Base-by-base conservation (phyloP, 2,888 invertebrate genomes). In the Boloria selene region DNA sequence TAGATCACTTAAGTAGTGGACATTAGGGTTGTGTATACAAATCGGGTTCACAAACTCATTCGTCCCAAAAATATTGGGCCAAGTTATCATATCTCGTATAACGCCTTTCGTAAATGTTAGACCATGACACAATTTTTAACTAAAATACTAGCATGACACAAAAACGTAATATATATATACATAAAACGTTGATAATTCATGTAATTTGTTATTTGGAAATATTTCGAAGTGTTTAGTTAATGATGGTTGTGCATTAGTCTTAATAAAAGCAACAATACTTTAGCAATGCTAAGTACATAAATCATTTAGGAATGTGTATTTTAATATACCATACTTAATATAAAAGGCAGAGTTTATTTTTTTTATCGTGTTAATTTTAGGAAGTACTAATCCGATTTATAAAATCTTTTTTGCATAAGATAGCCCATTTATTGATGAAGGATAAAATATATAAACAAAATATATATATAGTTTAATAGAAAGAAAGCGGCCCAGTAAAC, bases 41-140 rank as follows among this genome's bases (percentile, higher is more conserved):
- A n/a, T n/a, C 53, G 49, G 16, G 60, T 51, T 44, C 65, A 73
- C 60, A 63, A 55, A 61, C 55, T 53, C 17, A 84, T 56, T 42
- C 13, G 26, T n/a, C 44, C 5, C 10, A 16, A n/a, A 22, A 63
- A 45, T 50, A 56, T 16, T 51, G 17, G 26, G 7, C n/a, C 56
- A 17, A 42, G 16, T 13, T 44, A 16, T 55, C 42, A 38, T 63
- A 63, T 63, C 55, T 13, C 16, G 50, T 7, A 38, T 17, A 22
- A 56, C 14, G 55, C 22, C 44, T 51, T 45, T 56, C 55, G 55
- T 56, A 51, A 44, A 83, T 78, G 79, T 76, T 74, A 71, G 65
- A 64, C 51, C 64, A 26, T 63, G 63, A 63, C 63, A 56, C 56
- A 51, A 56, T 56, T 63, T 51, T 22, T 14, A 26, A 51, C 10